These are phyloP conservation scores for Speoplatyrhinus poulsoni DNA, from an alignment of 2,113 vertebrate species.

Conservation along the genomic window DNA sequence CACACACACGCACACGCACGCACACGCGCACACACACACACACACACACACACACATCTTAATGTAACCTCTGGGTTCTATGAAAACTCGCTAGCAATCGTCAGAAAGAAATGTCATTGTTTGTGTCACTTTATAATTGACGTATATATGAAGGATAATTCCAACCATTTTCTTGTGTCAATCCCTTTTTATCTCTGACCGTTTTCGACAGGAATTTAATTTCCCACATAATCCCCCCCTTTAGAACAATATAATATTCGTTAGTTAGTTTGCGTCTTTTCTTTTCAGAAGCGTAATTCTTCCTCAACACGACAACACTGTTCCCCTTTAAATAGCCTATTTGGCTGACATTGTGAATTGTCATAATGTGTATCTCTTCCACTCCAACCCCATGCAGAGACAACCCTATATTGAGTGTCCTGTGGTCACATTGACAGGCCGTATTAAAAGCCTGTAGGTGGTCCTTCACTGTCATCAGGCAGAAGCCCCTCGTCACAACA, in stretches of 20 bases:
- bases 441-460: conserved; percentile 78
- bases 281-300: background rate
- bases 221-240: too few species aligned
- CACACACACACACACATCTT: conserved; percentile 5
- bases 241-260: too few species aligned
- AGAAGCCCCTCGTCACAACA: conserved; percentile 68
- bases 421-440: conserved; percentile 70
- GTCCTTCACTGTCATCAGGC: conserved; percentile 70
- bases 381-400: conserved; percentile 44
- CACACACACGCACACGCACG: conserved; percentile 1
- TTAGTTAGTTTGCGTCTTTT: too few species aligned
- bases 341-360: background rate
- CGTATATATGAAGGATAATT: too few species aligned
- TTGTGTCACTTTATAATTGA: too few species aligned
- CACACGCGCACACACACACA: conserved; percentile 5
- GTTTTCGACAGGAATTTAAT: too few species aligned
- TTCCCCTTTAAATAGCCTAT: background rate
- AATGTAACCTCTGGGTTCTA: background rate
- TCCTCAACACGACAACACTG: background rate
- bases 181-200: too few species aligned
- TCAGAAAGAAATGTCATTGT: too few species aligned
- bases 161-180: background rate
- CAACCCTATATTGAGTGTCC: conserved; percentile 52
- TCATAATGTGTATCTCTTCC: conserved; percentile 29
- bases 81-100: too few species aligned